Percentiles rank a stretch among this genome's conserved stretches.
Conservation (phyloP, 1,140 invertebrate genomes). For the Drosophila athabasca region DNA sequence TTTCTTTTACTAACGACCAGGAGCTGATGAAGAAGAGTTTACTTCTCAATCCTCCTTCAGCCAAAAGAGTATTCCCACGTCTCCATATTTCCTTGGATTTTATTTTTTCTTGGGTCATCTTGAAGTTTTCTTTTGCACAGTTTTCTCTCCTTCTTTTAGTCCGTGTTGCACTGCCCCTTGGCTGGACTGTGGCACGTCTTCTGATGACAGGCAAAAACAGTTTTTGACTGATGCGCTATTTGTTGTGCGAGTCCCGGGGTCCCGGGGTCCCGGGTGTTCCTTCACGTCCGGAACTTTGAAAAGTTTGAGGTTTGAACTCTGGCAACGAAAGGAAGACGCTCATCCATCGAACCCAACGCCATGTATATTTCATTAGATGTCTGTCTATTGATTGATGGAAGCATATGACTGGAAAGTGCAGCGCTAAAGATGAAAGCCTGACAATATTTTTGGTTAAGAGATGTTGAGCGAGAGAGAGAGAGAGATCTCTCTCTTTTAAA, state of each 20-base stretch:
- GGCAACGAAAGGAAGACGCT: slow-evolving; percentile 22
- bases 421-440: slow-evolving; percentile 4
- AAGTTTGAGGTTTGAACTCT: slow-evolving; percentile 68
- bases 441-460: slow-evolving; percentile 14
- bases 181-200: slow-evolving; percentile 68
- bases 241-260: slow-evolving; percentile 50
- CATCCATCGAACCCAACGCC: slow-evolving; percentile 4
- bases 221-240: slow-evolving; percentile 78
- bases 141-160: slow-evolving; percentile 4
- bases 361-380: slow-evolving; percentile 73
- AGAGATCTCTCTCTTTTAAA: slow-evolving; percentile 10
- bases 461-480: not conserved
- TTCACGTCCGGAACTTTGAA: slow-evolving; percentile 31
- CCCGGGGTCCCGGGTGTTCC: not conserved
- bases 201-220: slow-evolving; percentile 77
- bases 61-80: too few species aligned
- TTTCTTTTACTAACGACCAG: too few species aligned
- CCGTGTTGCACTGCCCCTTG: slow-evolving; percentile 12
- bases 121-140: slow-evolving; percentile 13
- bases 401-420: slow-evolving; percentile 37
- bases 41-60: too few species aligned
- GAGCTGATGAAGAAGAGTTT: too few species aligned
- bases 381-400: slow-evolving; percentile 68
- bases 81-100: too few species aligned
- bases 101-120: slow-evolving; percentile 14